These are phyloP conservation scores for Lepisosteus osseus DNA, from an alignment of 2,113 vertebrate genomes.

Conservation along the genomic window DNA sequence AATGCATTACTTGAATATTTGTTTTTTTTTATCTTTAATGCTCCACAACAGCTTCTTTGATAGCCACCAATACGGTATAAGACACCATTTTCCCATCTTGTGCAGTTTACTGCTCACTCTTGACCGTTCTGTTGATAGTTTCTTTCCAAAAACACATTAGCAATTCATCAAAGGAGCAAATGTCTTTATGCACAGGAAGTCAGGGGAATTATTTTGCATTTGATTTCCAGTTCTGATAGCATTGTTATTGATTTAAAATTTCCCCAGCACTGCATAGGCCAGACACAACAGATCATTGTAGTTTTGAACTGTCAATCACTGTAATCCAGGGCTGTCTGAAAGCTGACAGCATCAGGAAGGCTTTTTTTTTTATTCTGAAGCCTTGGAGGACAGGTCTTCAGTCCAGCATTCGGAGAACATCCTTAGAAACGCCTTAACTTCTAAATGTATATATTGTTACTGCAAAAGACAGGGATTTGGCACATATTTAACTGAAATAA, in stretches of 20 bases:
- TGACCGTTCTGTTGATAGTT: constrained; percentile 38
- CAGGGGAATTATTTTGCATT: constrained; percentile 74
- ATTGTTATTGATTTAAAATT: constrained; percentile 78
- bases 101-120: constrained; percentile 21
- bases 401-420: constrained; percentile 39
- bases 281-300: constrained; percentile 71
- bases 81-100: background rate
- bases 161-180: constrained; percentile 75
- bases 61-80: background rate
- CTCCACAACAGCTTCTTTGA: background rate
- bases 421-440: constrained; percentile 28
- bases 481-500: too few species aligned
- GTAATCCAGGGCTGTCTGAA: constrained; percentile 57
- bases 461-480: background rate
- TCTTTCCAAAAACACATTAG: constrained; percentile 66
- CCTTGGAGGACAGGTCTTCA: constrained; percentile 30
- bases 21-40: background rate
- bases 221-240: constrained; percentile 79
- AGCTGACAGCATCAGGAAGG: constrained; percentile 47
- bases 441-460: background rate
- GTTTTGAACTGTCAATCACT: constrained; percentile 76
- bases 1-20: background rate
- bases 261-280: constrained; percentile 48
- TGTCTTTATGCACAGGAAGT: constrained; percentile 65
- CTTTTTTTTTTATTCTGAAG: constrained; percentile 23